These are phyloP conservation scores for Puffinus mauretanicus DNA, from an alignment of 2,113 vertebrate species.

Conservation along the genomic window DNA sequence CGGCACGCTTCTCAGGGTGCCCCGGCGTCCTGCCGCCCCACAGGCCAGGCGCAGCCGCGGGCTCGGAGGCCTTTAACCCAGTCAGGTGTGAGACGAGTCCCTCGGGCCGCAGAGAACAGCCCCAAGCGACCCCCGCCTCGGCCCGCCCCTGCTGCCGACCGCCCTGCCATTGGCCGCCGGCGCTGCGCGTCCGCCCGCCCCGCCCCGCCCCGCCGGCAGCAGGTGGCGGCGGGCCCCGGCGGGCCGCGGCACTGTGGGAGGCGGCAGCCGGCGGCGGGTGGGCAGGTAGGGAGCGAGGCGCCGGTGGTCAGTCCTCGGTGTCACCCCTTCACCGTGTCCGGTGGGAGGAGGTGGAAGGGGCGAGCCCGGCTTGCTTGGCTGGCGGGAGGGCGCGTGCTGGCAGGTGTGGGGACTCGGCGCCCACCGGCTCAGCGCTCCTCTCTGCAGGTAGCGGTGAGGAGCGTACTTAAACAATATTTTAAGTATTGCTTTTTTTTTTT, in stretches of 20 bases:
- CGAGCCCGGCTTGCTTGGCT: accelerated
- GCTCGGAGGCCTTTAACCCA: accelerated
- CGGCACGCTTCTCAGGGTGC: accelerated
- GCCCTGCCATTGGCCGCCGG: no score
- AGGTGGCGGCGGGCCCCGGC: not conserved
- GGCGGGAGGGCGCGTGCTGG: not conserved
- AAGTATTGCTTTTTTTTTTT: not conserved
- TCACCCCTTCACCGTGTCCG: accelerated
- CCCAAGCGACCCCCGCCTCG: no score
- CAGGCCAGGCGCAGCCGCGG: accelerated
- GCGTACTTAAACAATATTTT: accelerated
- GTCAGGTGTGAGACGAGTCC: accelerated
- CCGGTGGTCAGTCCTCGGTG: accelerated
- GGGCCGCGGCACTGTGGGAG: accelerated
- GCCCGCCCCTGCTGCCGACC: not conserved
- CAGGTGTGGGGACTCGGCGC: not conserved
- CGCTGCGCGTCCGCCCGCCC: not conserved
- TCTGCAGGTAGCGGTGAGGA: no score
- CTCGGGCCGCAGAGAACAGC: accelerated
- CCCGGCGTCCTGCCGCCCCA: no score
- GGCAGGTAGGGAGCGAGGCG: not conserved
- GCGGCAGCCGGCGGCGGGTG: accelerated
- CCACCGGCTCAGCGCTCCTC: no score
- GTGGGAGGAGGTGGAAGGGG: no score
- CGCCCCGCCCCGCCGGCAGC: not conserved